These are phyloP conservation scores for Caenorhabditis afra DNA, from an alignment of 2,888 invertebrate genomes.

Conservation along the genomic window DNA sequence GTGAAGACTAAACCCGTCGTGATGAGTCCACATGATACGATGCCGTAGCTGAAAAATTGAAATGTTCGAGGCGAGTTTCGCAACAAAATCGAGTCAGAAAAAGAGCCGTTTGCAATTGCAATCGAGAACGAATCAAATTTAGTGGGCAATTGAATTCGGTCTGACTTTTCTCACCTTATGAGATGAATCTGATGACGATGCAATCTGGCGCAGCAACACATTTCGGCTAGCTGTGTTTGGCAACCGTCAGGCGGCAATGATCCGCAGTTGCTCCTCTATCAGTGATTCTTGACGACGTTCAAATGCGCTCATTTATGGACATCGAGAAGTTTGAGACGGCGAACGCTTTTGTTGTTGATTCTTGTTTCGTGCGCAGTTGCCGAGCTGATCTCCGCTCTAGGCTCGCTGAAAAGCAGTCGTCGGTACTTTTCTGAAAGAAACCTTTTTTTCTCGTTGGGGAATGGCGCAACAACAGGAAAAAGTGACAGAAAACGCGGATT, in stretches of 20 bases:
- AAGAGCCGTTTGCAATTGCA: neutral
- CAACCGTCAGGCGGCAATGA: slow-evolving; percentile 33
- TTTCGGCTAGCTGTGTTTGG: slow-evolving; percentile 4
- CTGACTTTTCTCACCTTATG: slow-evolving; percentile 71
- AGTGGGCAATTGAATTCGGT: slow-evolving; percentile 12
- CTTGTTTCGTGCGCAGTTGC: neutral
- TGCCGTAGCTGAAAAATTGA: slow-evolving; percentile 77
- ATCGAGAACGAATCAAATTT: slow-evolving; percentile 10
- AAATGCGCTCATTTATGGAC: slow-evolving; percentile 46
- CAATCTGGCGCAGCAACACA: slow-evolving; percentile 75
- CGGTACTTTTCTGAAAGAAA: slow-evolving; percentile 44
- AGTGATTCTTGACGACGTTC: slow-evolving; percentile 15
- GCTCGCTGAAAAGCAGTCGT: neutral
- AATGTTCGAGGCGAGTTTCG: slow-evolving; percentile 5
- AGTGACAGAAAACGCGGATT: slow-evolving; percentile 54
- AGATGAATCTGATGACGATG: slow-evolving; percentile 80
- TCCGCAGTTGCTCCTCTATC: slow-evolving; percentile 28
- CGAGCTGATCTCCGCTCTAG: neutral
- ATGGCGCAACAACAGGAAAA: slow-evolving; percentile 39
- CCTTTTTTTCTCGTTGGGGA: slow-evolving; percentile 2
- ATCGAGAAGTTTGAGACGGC: slow-evolving; percentile 19
- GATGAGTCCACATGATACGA: slow-evolving; percentile 78
- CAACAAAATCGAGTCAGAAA: slow-evolving; percentile 36
- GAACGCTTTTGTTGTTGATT: neutral
- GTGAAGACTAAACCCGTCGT: slow-evolving; percentile 80